These are phyloP conservation scores for Papilio protenor DNA, from an alignment of 2,888 invertebrate genomes.

Conservation along the genomic window DNA sequence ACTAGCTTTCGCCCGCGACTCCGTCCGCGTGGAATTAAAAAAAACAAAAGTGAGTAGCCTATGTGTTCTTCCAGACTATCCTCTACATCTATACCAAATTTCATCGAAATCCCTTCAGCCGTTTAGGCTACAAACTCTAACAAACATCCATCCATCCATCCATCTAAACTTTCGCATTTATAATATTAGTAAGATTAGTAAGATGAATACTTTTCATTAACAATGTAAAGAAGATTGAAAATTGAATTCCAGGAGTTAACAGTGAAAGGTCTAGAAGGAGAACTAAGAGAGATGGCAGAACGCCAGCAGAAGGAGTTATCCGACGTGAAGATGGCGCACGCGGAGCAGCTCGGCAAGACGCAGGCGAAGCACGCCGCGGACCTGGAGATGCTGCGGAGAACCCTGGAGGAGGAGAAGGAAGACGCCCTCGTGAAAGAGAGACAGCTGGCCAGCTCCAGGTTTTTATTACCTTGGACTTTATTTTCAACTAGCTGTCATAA, in stretches of 20 bases:
- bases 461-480: neutral
- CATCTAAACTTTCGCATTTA: too few species aligned
- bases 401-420: constrained; percentile 75
- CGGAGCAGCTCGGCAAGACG: constrained; percentile 69
- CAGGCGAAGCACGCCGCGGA: constrained; percentile 76
- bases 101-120: too few species aligned
- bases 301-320: constrained; percentile 87
- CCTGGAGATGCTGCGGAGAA: constrained; percentile 83
- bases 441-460: constrained; percentile 76
- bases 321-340: constrained; percentile 77
- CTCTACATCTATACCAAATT: too few species aligned
- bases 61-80: too few species aligned
- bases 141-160: too few species aligned
- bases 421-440: constrained; percentile 74
- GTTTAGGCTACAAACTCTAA: too few species aligned
- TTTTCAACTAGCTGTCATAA: neutral
- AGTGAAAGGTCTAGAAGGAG: constrained; percentile 94
- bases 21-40: too few species aligned
- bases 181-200: too few species aligned
- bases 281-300: constrained; percentile 90
- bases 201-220: too few species aligned
- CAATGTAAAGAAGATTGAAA: neutral
- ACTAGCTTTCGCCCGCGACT: too few species aligned
- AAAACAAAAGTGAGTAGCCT: too few species aligned
- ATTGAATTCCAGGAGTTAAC: constrained; percentile 87